A percentile compares a stretch with the other conserved stretches of the same genome.
These are phyloP conservation scores for Brenthis ino DNA, from an alignment of 2,888 invertebrate genomes.

Conservation along the genomic window DNA sequence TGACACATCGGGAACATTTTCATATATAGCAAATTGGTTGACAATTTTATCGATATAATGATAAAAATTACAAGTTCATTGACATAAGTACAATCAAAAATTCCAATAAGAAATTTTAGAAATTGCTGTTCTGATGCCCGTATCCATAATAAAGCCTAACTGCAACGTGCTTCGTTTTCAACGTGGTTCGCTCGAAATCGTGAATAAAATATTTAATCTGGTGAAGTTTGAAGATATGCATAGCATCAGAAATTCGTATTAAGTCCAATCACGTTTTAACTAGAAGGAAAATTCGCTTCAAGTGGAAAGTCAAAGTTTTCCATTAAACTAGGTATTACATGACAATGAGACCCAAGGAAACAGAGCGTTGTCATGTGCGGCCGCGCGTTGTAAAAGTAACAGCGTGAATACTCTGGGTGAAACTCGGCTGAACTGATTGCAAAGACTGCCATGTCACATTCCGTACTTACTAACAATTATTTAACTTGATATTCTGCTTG, in stretches of 20 bases:
- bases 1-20: no score
- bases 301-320: conserved; percentile 76
- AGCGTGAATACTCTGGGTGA: conserved; percentile 80
- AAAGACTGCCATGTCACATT: conserved; percentile 66
- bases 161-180: no score
- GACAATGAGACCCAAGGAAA: conserved; percentile 78
- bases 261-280: background rate
- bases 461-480: conserved; percentile 44
- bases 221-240: no score
- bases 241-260: background rate
- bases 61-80: no score
- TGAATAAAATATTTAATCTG: no score
- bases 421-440: conserved; percentile 79
- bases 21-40: no score
- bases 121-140: no score
- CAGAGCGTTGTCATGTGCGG: conserved; percentile 80
- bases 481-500: conserved; percentile 32
- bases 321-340: conserved; percentile 56
- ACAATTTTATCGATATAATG: no score
- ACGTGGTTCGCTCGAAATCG: no score
- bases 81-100: no score
- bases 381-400: conserved; percentile 81
- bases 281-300: conserved; percentile 32
- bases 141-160: no score
- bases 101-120: no score